phyloP scores from a whole-genome alignment of 2,888 invertebrate species.

The Tipula unca region DNA sequence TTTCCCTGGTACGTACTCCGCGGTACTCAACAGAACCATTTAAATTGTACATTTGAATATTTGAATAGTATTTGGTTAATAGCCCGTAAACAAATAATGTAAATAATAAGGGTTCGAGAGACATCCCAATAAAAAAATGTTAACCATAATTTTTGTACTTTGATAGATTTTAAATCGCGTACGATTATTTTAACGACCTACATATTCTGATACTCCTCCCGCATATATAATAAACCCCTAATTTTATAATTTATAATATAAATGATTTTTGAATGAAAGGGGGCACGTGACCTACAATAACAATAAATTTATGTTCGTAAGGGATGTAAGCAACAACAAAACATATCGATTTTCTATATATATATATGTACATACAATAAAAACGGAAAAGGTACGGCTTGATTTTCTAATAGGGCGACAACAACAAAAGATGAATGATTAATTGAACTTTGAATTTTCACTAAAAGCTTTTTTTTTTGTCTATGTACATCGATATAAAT shows the following conservation, averaged over 20 bases:
- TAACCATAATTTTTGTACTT: neutral
- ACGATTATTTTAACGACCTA: neutral
- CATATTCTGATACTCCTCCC: neutral
- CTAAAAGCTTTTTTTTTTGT: neutral
- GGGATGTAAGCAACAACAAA: neutral
- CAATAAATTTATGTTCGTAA: neutral
- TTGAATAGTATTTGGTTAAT: neutral
- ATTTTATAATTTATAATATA: neutral
- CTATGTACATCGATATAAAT: neutral
- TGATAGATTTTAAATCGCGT: neutral
- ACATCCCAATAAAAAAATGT: neutral
- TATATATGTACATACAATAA: too few species aligned
- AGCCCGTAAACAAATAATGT: neutral
- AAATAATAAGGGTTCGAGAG: neutral
- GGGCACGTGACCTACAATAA: constrained; percentile 3
- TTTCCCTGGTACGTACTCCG: too few species aligned
- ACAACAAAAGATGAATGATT: neutral
- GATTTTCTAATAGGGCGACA: neutral
- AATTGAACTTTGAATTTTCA: neutral
- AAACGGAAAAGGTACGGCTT: neutral
- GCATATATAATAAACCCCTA: neutral
- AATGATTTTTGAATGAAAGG: neutral
- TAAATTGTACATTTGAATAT: neutral
- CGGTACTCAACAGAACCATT: neutral
- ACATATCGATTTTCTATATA: neutral